A percentile compares a stretch with the other conserved stretches of the same genome.
Conservation (phyloP, 2,888 invertebrate species). For the Melolontha melolontha region DNA sequence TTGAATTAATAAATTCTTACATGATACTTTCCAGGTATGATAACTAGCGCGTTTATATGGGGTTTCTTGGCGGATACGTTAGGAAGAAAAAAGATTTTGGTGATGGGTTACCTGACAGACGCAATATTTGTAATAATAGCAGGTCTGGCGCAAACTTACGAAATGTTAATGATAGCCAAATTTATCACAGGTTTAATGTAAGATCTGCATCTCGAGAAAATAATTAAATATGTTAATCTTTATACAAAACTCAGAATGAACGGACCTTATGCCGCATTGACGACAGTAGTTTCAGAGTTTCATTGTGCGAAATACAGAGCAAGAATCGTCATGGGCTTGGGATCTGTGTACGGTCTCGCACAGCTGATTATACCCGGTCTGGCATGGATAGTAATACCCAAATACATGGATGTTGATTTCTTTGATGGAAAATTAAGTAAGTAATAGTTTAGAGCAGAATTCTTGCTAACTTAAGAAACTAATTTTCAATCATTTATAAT, state of each 20-base stretch:
- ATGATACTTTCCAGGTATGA: slow-evolving; percentile 79
- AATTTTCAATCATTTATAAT: too few species aligned
- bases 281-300: slow-evolving; percentile 80
- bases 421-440: slow-evolving; percentile 62
- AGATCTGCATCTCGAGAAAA: not conserved
- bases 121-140: slow-evolving; percentile 74
- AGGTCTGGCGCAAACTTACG: slow-evolving; percentile 75
- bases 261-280: slow-evolving; percentile 80
- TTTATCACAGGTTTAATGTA: slow-evolving; percentile 77
- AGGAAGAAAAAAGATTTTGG: slow-evolving; percentile 76
- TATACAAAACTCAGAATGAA: slow-evolving; percentile 66
- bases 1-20: too few species aligned
- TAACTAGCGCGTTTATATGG: slow-evolving; percentile 80
- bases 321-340: slow-evolving; percentile 74
- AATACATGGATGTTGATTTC: slow-evolving; percentile 68
- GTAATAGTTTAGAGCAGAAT: too few species aligned
- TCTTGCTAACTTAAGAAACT: too few species aligned
- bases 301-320: slow-evolving; percentile 76
- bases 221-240: not conserved
- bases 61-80: slow-evolving; percentile 82
- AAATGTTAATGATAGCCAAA: slow-evolving; percentile 77
- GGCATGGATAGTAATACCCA: slow-evolving; percentile 79
- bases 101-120: slow-evolving; percentile 75
- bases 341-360: slow-evolving; percentile 75
- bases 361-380: slow-evolving; percentile 75